phyloP scores from a whole-genome alignment of 2,888 invertebrate genomes.

The Synanthedon formicaeformis region DNA sequence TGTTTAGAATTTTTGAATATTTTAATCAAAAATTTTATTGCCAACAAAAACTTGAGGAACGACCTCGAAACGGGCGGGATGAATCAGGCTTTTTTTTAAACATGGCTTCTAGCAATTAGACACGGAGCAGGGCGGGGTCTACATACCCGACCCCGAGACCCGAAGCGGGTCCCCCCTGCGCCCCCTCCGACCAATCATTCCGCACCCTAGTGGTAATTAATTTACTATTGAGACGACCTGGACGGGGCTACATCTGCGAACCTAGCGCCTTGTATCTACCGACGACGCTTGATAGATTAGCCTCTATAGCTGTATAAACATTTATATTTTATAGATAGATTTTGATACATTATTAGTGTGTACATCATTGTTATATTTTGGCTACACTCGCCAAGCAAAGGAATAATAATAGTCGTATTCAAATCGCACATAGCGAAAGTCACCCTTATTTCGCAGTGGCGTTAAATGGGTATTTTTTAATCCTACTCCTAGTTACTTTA shows the following conservation, averaged over 20 bases:
- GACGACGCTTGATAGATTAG: background rate
- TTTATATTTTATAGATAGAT: no score
- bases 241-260: conserved; percentile 1
- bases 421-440: no score
- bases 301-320: background rate
- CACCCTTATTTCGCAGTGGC: no score
- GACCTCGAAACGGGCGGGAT: conserved; percentile 20
- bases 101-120: conserved; percentile 36
- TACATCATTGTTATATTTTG: no score
- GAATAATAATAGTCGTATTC: no score
- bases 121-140: conserved; percentile 24
- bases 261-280: background rate
- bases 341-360: no score
- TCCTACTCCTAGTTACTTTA: no score
- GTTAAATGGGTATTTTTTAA: no score
- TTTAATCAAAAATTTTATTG: background rate
- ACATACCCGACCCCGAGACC: conserved; percentile 20
- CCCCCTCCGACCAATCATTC: conserved; percentile 37
- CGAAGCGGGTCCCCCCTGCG: conserved; percentile 23
- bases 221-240: conserved; percentile 26
- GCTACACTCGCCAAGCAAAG: no score
- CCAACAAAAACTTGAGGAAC: conserved; percentile 19
- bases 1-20: background rate
- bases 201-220: conserved; percentile 40
- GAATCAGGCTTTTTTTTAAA: conserved; percentile 37